phyloP scores from a whole-genome alignment of 2,888 invertebrate species.

The Caenorhabditis imperialis region DNA sequence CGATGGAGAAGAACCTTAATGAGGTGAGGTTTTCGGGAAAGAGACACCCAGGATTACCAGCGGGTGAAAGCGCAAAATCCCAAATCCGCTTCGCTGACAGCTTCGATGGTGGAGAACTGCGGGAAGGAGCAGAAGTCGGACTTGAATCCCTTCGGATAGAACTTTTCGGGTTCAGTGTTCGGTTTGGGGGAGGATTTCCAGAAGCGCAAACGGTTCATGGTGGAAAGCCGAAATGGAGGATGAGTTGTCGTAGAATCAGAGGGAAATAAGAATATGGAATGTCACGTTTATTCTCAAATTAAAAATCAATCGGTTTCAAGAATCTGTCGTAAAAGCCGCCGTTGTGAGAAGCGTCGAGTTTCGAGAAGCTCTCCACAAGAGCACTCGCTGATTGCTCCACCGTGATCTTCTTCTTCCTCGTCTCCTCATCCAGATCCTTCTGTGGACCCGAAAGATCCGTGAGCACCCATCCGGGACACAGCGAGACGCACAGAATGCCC shows the following conservation, averaged over 20 bases:
- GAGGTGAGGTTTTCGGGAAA: conserved; percentile 1
- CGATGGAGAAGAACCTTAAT: too few species aligned
- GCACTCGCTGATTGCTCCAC: conserved; percentile 13
- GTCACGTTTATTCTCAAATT: too few species aligned
- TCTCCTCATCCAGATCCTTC: too few species aligned
- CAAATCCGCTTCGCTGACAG: neutral
- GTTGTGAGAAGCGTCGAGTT: conserved; percentile 13
- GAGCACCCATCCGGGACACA: conserved; percentile 70
- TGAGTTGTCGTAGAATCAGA: too few species aligned
- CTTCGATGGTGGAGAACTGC: neutral
- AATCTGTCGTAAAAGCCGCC: conserved; percentile 13
- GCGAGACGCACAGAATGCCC: conserved; percentile 48
- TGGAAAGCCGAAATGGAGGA: too few species aligned
- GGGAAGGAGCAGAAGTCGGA: conserved; percentile 19
- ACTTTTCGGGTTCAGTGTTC: too few species aligned
- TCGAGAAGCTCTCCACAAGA: conserved; percentile 6
- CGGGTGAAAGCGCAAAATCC: conserved; percentile 18
- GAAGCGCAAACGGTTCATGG: too few species aligned
- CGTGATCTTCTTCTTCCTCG: conserved; percentile 48
- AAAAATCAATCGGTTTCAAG: neutral
- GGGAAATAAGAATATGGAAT: too few species aligned
- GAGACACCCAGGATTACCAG: conserved; percentile 2
- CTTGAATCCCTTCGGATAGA: conserved; percentile 25
- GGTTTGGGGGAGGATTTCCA: too few species aligned
- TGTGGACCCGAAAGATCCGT: too few species aligned